Percentiles rank a stretch among this genome's conserved stretches.
These are phyloP conservation scores for Pristionchus entomophagus DNA, from an alignment of 2,888 invertebrate genomes.

Conservation along the genomic window DNA sequence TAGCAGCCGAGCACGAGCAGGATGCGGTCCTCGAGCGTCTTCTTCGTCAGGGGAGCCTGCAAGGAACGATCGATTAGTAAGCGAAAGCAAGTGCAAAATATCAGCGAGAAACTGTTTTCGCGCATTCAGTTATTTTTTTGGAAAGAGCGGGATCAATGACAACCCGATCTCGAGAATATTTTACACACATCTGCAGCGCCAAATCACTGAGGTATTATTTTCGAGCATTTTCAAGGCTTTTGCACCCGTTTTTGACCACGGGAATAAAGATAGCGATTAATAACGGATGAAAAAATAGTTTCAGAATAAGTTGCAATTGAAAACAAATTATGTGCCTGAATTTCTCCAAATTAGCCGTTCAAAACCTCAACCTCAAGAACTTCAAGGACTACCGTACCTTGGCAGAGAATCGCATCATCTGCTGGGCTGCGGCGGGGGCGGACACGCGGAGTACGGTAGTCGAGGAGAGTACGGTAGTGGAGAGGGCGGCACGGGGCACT, in stretches of 20 bases:
- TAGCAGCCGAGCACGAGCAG: conserved; percentile 95
- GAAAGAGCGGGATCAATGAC: no score
- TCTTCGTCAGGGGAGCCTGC: conserved; percentile 80
- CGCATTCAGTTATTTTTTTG: not conserved
- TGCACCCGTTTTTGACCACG: no score
- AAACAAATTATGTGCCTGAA: no score
- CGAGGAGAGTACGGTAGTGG: not conserved
- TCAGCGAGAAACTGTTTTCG: not conserved
- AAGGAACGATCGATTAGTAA: not conserved
- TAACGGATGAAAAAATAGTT: no score
- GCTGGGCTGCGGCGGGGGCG: conserved; percentile 5
- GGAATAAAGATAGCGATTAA: no score
- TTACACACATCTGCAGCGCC: no score
- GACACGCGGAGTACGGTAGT: conserved; percentile 24
- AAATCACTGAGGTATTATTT: no score
- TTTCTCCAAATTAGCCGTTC: no score
- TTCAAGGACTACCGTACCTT: conserved; percentile 41
- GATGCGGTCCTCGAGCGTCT: conserved; percentile 90
- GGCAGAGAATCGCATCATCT: conserved; percentile 44
- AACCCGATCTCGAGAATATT: no score
- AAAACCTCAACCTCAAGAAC: no score
- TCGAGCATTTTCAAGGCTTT: no score
- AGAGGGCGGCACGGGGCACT: not conserved
- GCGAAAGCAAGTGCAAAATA: not conserved
- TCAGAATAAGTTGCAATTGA: no score